Conservation (phyloP, 2,113 vertebrate genomes). For the Halichoerus grypus region DNA sequence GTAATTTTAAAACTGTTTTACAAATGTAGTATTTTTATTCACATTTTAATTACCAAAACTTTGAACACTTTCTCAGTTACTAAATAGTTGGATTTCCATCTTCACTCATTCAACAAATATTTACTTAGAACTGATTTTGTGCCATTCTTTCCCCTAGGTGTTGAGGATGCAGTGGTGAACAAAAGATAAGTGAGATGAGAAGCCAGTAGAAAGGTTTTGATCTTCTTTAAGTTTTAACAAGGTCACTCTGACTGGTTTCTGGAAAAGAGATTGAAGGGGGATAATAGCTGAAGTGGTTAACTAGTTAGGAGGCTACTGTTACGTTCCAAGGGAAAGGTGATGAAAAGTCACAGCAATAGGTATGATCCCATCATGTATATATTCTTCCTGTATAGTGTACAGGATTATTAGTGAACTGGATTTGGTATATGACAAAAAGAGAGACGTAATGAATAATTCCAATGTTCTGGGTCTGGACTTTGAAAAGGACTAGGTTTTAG, state of each 20-base stretch:
- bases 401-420: neutral
- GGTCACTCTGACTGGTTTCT: neutral
- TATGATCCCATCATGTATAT: neutral
- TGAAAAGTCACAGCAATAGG: neutral
- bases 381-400: neutral
- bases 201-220: neutral
- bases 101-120: neutral
- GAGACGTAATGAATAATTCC: neutral
- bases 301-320: neutral
- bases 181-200: neutral
- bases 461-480: neutral
- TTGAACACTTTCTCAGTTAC: neutral
- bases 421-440: neutral
- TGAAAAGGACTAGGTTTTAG: neutral
- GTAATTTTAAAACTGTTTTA: neutral
- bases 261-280: neutral
- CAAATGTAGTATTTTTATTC: neutral
- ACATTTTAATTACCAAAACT: neutral
- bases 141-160: neutral
- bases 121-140: neutral
- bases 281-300: neutral
- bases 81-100: neutral
- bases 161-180: neutral
- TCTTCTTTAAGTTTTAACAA: neutral
- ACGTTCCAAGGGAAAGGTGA: neutral